phyloP scores from a whole-genome alignment of 2,797 vertebrate genomes.

The Bovichtus diacanthus region DNA sequence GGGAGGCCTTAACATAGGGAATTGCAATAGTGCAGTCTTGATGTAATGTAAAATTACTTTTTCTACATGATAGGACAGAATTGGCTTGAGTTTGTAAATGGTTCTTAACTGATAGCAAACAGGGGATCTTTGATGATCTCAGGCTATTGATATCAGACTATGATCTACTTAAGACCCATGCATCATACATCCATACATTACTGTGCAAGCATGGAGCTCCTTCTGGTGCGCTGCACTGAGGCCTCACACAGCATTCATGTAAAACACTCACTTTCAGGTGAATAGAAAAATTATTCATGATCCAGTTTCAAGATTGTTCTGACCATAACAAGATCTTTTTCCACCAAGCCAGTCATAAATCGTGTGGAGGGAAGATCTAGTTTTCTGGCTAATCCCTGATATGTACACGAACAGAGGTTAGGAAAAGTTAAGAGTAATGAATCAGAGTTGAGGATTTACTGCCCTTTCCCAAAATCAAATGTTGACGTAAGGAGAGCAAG shows the following conservation, averaged over 20 bases:
- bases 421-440: neutral
- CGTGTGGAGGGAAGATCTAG: neutral
- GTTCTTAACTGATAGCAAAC: too few relatives aligned
- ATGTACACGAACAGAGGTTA: neutral
- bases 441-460: slow-evolving; percentile 22
- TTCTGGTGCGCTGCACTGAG: neutral
- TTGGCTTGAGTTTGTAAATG: too few relatives aligned
- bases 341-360: slow-evolving; percentile 15
- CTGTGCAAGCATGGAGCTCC: neutral
- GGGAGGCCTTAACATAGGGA: too few relatives aligned
- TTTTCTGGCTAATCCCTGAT: slow-evolving; percentile 17
- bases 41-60: too few relatives aligned
- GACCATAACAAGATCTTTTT: slow-evolving; percentile 3
- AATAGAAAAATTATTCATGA: slow-evolving; percentile 4
- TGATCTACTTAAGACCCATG: neutral
- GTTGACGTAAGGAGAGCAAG: neutral
- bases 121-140: neutral
- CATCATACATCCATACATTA: neutral
- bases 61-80: too few relatives aligned
- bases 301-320: neutral
- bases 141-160: neutral
- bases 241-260: neutral
- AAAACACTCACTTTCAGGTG: slow-evolving; percentile 1
- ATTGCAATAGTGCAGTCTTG: too few relatives aligned
- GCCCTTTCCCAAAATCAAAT: neutral